Conservation (phyloP, 2,113 vertebrate species). For the Electrona antarctica region DNA sequence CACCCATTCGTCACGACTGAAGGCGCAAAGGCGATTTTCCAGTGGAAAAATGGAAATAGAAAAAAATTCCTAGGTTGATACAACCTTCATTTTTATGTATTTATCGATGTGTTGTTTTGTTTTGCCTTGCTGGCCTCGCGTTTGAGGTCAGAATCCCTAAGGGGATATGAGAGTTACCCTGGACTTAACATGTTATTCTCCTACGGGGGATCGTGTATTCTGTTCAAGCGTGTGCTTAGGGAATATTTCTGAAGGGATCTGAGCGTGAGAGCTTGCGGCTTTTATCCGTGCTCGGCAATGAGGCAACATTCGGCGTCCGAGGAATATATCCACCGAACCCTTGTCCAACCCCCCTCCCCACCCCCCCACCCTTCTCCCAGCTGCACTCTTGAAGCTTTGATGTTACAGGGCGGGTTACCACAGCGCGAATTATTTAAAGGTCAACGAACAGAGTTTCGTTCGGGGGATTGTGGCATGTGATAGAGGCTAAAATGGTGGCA, state of each 20-base stretch:
- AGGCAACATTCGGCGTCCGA: conserved; percentile 45
- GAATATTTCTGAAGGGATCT: conserved; percentile 45
- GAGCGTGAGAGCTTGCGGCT: conserved; percentile 38
- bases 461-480: conserved; percentile 62
- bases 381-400: conserved; percentile 70
- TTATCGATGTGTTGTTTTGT: conserved; percentile 17
- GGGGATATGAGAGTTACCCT: conserved; percentile 30
- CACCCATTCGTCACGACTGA: conserved; percentile 61
- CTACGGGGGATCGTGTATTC: conserved; percentile 32
- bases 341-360: neutral
- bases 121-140: neutral
- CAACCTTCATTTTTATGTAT: conserved; percentile 36
- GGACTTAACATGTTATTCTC: conserved; percentile 22
- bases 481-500: conserved; percentile 66
- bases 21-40: conserved; percentile 45
- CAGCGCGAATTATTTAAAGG: conserved; percentile 75
- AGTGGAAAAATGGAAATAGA: neutral
- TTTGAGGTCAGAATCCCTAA: conserved; percentile 50
- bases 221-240: conserved; percentile 44
- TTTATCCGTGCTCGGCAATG: conserved; percentile 50
- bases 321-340: neutral
- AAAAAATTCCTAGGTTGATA: conserved; percentile 56
- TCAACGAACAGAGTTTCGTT: conserved; percentile 73
- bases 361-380: conserved; percentile 46
- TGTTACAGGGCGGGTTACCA: conserved; percentile 73